Evolutionary conservation across 2,797 vertebrate genomes (phyloP), one percentile per base, ranked within the genome.

Genomic region (Pangasius larnaudii): DNA sequence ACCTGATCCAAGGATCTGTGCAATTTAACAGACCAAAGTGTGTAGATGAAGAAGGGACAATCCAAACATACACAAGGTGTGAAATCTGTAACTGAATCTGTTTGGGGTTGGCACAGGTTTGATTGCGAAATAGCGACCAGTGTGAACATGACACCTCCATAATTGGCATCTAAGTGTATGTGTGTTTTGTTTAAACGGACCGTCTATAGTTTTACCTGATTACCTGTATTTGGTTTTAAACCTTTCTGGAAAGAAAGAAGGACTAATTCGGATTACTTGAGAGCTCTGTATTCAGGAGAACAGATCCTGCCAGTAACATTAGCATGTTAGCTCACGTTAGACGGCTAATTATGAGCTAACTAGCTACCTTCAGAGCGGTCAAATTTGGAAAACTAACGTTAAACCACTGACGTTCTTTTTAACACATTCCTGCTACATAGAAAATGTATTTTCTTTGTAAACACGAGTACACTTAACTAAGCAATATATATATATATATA

Each of bases 101-200:
- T 84, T 84, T 53, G 2, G n/a, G 8, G 9, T 27, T 84, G 27
- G 61, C 61, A 84, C 81, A 67, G 42, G 81, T 67, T 84, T 69
- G n/a, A 84, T 84, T 75, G 53, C 75, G 75, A 86, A 75, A 82
- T 56, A 74, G 22, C 24, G 58, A 42, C 67, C 30, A 69, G 63
- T 84, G 82, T 84, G 63, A 84, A 84, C 82, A 84, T 33, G 63
- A 53, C 63, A 84, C 63, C 61, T 84, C 61, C n/a, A 69, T n/a
- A 84, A 84, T 24, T 36, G 46, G n/a, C 46, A 53, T 7, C 42
- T 67, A 51, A 22, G 22, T 67, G 16, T 83, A 39, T 82, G 56
- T 39, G 30, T 30, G 53, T 33, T 5, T 67, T 30, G 49, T 53
- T 11, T 72, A 74, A 46, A 74, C 71, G 9, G 71, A 42, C 42